phyloP scores from a whole-genome alignment of 2,113 vertebrate genomes.

The Fregata magnificens region DNA sequence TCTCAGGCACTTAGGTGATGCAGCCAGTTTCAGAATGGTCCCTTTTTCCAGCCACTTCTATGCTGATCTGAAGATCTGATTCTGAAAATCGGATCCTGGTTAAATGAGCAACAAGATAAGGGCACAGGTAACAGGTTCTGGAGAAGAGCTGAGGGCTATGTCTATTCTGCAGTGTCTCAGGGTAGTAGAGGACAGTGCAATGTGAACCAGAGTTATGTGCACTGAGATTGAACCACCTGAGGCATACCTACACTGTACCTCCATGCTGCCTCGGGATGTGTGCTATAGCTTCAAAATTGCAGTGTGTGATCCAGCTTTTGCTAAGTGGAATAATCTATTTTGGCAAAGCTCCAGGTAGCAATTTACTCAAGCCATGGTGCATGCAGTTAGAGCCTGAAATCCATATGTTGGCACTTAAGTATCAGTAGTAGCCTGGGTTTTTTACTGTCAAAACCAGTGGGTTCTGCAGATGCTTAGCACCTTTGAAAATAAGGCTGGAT shows the following conservation, averaged over 20 bases:
- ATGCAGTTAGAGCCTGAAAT: constrained; percentile 51
- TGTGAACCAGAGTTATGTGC: not conserved
- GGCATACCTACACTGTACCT: not conserved
- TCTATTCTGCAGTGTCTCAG: not conserved
- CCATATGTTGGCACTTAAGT: constrained; percentile 21
- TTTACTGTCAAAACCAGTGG: not conserved
- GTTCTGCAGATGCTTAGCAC: not conserved
- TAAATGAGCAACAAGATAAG: not conserved
- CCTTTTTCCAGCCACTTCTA: not conserved
- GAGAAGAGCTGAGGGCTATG: not conserved
- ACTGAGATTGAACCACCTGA: not conserved
- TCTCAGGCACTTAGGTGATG: not conserved
- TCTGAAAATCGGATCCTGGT: not conserved
- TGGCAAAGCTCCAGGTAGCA: constrained; percentile 42
- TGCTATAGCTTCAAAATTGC: not conserved
- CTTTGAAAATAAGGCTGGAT: not conserved
- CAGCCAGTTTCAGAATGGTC: not conserved
- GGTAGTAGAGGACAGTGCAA: not conserved
- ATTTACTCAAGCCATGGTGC: constrained; percentile 2
- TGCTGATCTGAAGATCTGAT: not conserved
- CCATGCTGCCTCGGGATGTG: not conserved
- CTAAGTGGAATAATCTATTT: constrained; percentile 6
- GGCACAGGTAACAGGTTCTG: not conserved
- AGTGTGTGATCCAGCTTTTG: not conserved
- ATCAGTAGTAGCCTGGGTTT: not conserved